Base-by-base conservation (phyloP, 2,888 invertebrate genomes). In the Psylliodes chrysocephalus region DNA sequence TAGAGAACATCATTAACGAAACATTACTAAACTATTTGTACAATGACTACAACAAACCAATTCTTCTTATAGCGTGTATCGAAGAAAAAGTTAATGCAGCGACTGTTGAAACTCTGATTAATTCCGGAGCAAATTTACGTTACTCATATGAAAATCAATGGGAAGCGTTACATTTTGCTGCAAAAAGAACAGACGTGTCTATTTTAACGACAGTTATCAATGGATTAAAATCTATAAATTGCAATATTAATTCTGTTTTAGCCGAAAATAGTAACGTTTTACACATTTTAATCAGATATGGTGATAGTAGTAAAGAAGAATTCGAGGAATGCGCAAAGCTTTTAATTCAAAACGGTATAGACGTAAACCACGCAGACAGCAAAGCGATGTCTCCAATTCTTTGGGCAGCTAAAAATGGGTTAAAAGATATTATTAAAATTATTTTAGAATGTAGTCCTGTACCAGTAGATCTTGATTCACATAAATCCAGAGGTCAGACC, bases 91-190 rank as follows among this genome's bases (percentile, higher is more conserved):
- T 86, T 40, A 82, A 82, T 67, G 77, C 83, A 25, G 84, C 86
- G 28, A 90, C 88, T 57, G 86, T 88, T 0, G 82, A 86, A 70
- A 81, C 85, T 2, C 79, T 91, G 33, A 76, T 91, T 8, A 83
- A 86, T 60, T 79, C 86, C 55, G 88, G 89, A 63, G 90, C 89
- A 0, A 84, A 89, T 76, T 85, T 88, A 0, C 88, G 89, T 70
- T 84, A 81, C 71, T 74, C 87, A 0, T 89, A 66, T 49, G 73
- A 75, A 19, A 84, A 86, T 55, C 83, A 85, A 12, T 86, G 85
- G 66, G 86, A 88, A n/a, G 88, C 90, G 0, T 82, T 91, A 66
- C 90, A 91, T 79, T 88, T 88, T 64, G 89, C 89, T 1, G 85
- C 87, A 0, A 86, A 87, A 75, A 83, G 81, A 49, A 86, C 86